Base-by-base conservation (phyloP, 2,797 vertebrate species). In the Acipenser ruthenus region DNA sequence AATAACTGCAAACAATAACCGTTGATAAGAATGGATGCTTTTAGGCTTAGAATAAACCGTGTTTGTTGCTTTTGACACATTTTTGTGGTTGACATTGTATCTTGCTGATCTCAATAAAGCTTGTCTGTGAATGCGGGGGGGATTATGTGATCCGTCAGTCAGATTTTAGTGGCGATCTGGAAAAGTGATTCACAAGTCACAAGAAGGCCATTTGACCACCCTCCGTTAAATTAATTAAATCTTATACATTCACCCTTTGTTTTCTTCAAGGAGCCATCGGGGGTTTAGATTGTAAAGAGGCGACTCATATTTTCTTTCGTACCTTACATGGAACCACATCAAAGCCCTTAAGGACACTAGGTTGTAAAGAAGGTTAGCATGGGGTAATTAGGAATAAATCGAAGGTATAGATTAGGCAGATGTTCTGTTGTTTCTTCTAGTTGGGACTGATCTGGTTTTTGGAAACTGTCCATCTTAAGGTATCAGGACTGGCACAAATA, bases 141-240 rank as follows among this genome's bases (percentile, higher is more conserved):
- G n/a, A 23, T 68, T 58, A 65, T 10, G 55, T 6, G 55, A n/a
- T 15, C 9, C 7, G 10, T 10, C 10, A 11, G 6, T 58, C 11
- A n/a, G 15, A 13, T 58, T 58, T 58, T 11, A n/a, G 55, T 58
- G 55, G 55, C 7, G 10, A 58, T 58, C 55, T 10, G 55, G 23
- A 2, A 58, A 11, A 72, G 74, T 87, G 85, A 88, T 74, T 85
- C 69, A 79, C 70, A 47, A 70, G 64, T 78, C 74, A 70, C 58
- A 64, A 77, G 76, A 71, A 68, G 1, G 63, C 68, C 69, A 64
- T 64, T 66, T 80, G 80, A 72, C 73, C 67, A 68, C 81, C 82
- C 84, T 77, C 72, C 78, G 76, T 77, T 78, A 80, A 75, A 37
- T 37, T 37, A 37, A 37, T 37, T 37, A 37, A 37, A 37, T 37